A percentile compares a stretch with the other conserved stretches of the same genome.
phyloP scores from a whole-genome alignment of 64 coral and sea anemone genomes.

The Montipora sp. region DNA sequence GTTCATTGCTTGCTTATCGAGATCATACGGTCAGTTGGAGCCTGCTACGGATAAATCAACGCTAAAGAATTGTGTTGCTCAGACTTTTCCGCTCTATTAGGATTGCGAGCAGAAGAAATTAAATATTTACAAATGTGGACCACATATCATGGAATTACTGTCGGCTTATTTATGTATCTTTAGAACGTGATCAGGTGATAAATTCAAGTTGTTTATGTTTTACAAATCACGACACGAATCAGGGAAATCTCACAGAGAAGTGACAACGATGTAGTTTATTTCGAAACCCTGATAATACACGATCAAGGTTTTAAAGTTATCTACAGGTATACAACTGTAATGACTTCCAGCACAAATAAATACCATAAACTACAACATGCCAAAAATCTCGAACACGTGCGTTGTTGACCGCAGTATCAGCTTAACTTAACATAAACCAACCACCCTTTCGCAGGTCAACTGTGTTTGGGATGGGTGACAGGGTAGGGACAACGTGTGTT shows the following conservation, averaged over 20 bases:
- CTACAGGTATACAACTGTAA: no score
- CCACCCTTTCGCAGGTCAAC: no score
- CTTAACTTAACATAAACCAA: no score
- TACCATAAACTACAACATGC: not conserved
- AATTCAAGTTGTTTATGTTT: not conserved
- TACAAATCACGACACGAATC: not conserved
- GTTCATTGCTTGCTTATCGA: not conserved
- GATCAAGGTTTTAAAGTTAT: no score
- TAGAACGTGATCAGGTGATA: not conserved
- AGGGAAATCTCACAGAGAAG: not conserved
- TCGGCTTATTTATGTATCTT: not conserved
- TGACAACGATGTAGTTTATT: not conserved
- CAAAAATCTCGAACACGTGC: no score
- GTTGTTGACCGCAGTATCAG: no score
- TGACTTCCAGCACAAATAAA: not conserved
- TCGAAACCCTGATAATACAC: not conserved
- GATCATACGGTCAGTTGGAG: not conserved
- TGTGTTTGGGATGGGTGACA: no score
- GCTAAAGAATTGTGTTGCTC: conserved; percentile 5
- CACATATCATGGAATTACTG: not conserved
- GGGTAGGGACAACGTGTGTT: no score
- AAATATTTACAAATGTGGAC: no score
- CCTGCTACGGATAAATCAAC: not conserved
- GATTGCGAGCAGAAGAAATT: not conserved
- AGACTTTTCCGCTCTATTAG: not conserved